Evolutionary conservation across 2,797 vertebrate species (phyloP).

Genomic region (Erethizon dorsatum): DNA sequence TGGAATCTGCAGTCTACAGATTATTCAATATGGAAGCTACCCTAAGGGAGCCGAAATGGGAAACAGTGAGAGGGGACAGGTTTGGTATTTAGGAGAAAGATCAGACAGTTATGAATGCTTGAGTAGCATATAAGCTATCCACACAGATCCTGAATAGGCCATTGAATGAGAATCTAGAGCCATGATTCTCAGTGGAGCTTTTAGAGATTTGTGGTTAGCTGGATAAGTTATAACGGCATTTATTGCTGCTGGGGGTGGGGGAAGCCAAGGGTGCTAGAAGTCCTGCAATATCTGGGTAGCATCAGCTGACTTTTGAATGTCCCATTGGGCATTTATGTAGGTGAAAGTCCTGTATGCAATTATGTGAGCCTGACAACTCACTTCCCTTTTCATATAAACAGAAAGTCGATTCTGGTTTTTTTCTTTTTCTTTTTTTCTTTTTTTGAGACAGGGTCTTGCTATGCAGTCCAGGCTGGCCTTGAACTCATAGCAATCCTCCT

Average conservation of each 20-base stretch:
- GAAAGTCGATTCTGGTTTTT: slow-evolving; percentile 6
- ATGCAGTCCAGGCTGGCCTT: neutral
- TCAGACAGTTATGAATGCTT: neutral
- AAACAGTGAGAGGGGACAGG: neutral
- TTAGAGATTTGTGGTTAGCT: slow-evolving; percentile 10
- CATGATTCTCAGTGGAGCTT: slow-evolving; percentile 11
- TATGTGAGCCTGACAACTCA: slow-evolving; percentile 29
- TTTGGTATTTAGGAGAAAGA: slow-evolving; percentile 46
- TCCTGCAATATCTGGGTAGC: neutral
- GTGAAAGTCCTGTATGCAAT: slow-evolving; percentile 9
- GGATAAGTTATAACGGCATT: neutral
- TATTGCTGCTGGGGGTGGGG: neutral
- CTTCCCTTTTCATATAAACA: slow-evolving; percentile 63
- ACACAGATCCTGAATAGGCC: neutral
- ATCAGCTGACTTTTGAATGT: neutral
- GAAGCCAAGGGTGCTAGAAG: neutral
- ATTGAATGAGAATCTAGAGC: neutral
- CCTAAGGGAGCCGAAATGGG: neutral
- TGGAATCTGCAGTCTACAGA: neutral
- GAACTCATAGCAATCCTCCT: neutral
- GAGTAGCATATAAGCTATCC: neutral
- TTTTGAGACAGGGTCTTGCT: neutral
- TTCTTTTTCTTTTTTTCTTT: neutral
- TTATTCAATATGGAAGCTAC: neutral
- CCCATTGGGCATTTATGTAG: neutral